Conservation (phyloP, 2,888 invertebrate species). For the Cheilosia urbana region DNA sequence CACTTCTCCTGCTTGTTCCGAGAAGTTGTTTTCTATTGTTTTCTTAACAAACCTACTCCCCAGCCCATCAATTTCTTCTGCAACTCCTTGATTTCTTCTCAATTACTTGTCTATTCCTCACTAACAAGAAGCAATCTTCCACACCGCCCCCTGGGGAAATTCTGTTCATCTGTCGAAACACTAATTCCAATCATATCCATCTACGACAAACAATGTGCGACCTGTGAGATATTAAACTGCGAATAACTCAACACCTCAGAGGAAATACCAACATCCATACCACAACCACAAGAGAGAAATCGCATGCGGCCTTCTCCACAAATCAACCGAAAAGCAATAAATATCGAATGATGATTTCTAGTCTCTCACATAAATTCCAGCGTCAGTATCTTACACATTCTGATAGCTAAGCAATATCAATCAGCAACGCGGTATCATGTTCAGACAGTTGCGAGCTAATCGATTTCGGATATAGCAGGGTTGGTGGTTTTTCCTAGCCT, state of each 20-base stretch:
- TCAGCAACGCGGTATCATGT: constrained; percentile 8
- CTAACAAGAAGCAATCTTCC: not conserved
- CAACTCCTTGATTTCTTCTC: too few species aligned
- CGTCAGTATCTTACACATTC: constrained; percentile 8
- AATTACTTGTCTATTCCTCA: not conserved
- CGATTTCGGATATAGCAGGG: constrained; percentile 25
- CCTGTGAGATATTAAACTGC: constrained; percentile 32
- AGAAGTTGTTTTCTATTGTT: too few species aligned
- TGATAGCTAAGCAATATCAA: constrained; percentile 45
- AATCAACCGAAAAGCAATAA: constrained; percentile 39
- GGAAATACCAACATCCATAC: not conserved
- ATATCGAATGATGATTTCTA: constrained; percentile 46
- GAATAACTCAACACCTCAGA: constrained; percentile 30
- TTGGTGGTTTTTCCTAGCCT: not conserved
- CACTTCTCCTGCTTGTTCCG: too few species aligned
- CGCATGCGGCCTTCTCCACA: not conserved
- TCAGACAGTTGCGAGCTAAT: constrained; percentile 38
- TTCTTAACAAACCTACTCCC: too few species aligned
- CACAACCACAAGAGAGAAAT: constrained; percentile 13
- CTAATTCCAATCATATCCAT: not conserved
- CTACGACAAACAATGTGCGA: not conserved
- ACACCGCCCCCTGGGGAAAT: constrained; percentile 18
- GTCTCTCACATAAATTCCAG: constrained; percentile 12
- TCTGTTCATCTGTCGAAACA: constrained; percentile 1
- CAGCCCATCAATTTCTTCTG: too few species aligned